These are phyloP conservation scores for Drosophila athabasca DNA, from an alignment of 1,140 invertebrate species.

Conservation along the genomic window DNA sequence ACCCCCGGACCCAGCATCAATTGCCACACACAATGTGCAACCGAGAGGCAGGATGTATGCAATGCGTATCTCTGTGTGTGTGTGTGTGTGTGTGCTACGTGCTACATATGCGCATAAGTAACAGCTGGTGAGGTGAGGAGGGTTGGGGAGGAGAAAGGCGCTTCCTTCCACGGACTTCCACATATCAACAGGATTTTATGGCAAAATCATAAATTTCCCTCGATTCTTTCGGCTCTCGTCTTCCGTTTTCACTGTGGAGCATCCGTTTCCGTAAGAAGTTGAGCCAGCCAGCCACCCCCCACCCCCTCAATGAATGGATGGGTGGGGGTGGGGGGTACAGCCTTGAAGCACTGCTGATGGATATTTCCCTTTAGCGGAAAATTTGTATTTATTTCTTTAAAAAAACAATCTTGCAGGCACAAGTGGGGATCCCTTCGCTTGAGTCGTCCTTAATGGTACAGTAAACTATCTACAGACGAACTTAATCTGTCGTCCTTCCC, in stretches of 20 bases:
- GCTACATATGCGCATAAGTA: slow-evolving; percentile 58
- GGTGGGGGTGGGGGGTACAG: slow-evolving; percentile 7
- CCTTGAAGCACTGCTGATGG: neutral
- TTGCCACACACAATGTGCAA: slow-evolving; percentile 46
- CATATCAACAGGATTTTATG: slow-evolving; percentile 74
- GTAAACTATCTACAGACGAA: no score
- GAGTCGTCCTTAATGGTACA: no score
- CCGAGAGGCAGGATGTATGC: slow-evolving; percentile 37
- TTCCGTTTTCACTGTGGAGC: slow-evolving; percentile 38
- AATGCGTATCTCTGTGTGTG: slow-evolving; percentile 11
- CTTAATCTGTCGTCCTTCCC: neutral
- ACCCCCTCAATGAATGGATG: neutral
- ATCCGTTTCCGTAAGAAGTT: slow-evolving; percentile 42
- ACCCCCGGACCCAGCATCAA: neutral
- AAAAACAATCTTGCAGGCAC: no score
- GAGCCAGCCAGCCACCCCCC: neutral
- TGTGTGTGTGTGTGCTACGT: slow-evolving; percentile 27
- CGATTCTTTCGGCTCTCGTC: slow-evolving; percentile 60
- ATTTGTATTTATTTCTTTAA: no score
- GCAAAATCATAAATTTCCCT: slow-evolving; percentile 77
- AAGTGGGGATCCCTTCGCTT: no score
- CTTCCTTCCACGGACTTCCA: slow-evolving; percentile 34
- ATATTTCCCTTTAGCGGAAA: neutral
- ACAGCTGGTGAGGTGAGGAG: slow-evolving; percentile 24
- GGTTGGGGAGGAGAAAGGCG: slow-evolving; percentile 1